Evolutionary conservation across 2,797 vertebrate species (phyloP).

Genomic region (Xerus rutilus): DNA sequence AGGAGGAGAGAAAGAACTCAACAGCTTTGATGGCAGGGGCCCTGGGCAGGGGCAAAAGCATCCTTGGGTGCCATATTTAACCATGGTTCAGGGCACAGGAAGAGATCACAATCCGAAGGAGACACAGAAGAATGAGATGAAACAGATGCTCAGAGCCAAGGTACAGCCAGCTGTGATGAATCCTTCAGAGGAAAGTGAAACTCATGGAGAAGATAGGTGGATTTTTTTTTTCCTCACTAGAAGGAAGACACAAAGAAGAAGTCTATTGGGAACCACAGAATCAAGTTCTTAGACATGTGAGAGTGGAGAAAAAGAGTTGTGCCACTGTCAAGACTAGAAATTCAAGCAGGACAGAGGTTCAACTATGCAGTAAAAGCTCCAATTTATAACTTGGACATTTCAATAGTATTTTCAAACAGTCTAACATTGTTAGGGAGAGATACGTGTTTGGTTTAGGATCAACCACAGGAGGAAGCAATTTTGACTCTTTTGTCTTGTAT

Average conservation of each 20-base stretch:
- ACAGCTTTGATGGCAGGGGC: background rate
- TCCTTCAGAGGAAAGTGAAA: background rate
- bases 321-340: background rate
- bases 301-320: background rate
- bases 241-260: background rate
- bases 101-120: background rate
- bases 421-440: background rate
- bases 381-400: background rate
- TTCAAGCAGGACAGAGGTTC: background rate
- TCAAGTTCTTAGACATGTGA: background rate
- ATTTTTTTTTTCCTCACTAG: background rate
- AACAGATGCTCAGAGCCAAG: background rate
- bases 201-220: background rate
- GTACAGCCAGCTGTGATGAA: background rate
- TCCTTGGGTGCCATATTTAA: background rate
- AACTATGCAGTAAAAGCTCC: background rate
- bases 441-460: constrained; percentile 42
- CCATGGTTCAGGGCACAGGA: accelerated
- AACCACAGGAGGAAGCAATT: constrained; percentile 68
- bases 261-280: too few relatives aligned
- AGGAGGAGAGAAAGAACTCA: background rate
- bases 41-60: background rate
- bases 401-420: constrained; percentile 14
- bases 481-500: constrained; percentile 53
- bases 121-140: background rate